A percentile compares a stretch with the other conserved stretches of the same genome.
Conservation (phyloP, 2,113 vertebrate species). For the Rhinolophus sinicus region DNA sequence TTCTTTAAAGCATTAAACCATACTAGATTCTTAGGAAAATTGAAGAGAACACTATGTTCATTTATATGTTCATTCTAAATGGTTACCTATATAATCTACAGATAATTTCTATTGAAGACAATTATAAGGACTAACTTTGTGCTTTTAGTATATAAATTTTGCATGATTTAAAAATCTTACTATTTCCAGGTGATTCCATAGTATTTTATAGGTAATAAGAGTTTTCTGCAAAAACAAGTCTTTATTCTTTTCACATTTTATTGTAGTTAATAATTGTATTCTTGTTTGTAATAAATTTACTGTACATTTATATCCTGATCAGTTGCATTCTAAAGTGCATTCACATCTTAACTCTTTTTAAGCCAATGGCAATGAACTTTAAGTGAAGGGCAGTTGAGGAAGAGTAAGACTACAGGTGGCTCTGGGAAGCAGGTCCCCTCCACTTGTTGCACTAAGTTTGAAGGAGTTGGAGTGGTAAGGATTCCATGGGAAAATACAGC, state of each 20-base stretch:
- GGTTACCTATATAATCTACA: neutral
- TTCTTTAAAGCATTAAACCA: neutral
- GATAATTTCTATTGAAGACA: conserved; percentile 23
- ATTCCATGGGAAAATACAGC: neutral
- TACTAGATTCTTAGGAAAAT: conserved; percentile 18
- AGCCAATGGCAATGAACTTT: neutral
- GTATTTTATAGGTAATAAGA: conserved; percentile 17
- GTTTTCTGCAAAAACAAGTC: conserved; percentile 39
- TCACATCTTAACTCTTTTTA: neutral
- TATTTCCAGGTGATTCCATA: neutral
- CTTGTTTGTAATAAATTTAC: neutral
- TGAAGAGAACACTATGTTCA: neutral
- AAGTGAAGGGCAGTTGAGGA: neutral
- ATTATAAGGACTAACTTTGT: neutral
- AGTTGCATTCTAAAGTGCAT: neutral
- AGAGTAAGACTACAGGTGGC: neutral
- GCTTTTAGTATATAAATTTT: neutral
- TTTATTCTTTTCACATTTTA: neutral
- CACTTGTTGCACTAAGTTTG: neutral
- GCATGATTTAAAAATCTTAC: neutral
- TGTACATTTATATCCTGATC: neutral
- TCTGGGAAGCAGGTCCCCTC: neutral
- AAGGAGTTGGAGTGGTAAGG: neutral
- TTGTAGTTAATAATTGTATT: neutral
- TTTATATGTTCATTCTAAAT: conserved; percentile 16